phyloP scores from a whole-genome alignment of 2,113 vertebrate species.

The Lichenostomus cassidix region DNA sequence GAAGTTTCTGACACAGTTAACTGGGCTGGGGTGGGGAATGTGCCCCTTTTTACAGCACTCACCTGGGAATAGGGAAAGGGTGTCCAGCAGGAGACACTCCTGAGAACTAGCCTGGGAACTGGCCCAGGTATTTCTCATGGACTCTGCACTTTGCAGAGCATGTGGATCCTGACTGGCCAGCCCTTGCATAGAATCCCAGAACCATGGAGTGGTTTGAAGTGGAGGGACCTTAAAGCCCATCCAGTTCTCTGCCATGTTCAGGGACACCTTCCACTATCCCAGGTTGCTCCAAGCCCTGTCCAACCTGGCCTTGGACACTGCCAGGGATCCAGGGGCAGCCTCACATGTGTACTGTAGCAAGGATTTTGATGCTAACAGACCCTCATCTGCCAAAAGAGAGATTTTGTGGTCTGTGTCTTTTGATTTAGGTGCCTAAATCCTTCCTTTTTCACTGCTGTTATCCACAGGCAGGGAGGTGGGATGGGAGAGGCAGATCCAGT shows the following conservation, averaged over 20 bases:
- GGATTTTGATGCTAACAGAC: not conserved
- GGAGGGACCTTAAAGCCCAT: not conserved
- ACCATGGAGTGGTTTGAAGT: not conserved
- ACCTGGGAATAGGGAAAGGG: not conserved
- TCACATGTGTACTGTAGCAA: fast-evolving
- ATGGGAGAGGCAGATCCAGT: not conserved
- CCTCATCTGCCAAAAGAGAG: not conserved
- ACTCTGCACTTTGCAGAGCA: not conserved
- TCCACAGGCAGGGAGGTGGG: fast-evolving
- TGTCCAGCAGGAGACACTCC: not conserved
- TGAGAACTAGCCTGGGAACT: not conserved
- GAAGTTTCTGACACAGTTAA: not conserved
- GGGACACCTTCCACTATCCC: not conserved
- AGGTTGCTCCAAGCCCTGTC: fast-evolving
- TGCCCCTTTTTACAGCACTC: not conserved
- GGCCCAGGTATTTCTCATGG: not conserved
- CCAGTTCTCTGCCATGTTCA: fast-evolving
- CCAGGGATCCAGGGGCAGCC: not conserved
- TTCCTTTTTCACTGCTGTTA: not conserved
- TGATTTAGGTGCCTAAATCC: not conserved
- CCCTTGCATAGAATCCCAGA: not conserved
- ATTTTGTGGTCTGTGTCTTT: not conserved
- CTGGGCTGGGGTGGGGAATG: not conserved
- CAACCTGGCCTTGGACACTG: not conserved
- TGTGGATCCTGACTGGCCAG: not conserved